These are phyloP conservation scores for Imbricaverruca yamaguchii DNA, from an alignment of 2,888 invertebrate species.

Conservation along the genomic window DNA sequence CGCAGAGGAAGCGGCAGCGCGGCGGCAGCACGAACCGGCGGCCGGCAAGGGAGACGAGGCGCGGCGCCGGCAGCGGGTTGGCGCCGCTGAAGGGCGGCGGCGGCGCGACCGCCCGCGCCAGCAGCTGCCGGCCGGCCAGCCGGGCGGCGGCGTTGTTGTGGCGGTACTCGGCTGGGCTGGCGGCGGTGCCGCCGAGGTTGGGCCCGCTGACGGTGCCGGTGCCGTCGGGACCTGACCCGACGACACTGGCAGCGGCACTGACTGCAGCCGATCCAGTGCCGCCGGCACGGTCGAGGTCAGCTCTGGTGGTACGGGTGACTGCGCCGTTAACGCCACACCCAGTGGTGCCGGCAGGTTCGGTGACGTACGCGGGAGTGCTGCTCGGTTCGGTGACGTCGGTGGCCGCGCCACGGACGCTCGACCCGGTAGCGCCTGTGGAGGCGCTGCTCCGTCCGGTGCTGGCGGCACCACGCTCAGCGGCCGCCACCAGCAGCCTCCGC, in stretches of 20 bases:
- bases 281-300: too few species aligned
- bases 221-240: too few species aligned
- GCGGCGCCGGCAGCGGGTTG: neutral
- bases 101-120: neutral
- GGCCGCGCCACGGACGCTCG: neutral
- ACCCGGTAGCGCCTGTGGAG: neutral
- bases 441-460: neutral
- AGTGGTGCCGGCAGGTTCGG: too few species aligned
- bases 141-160: conserved; percentile 2
- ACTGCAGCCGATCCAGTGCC: too few species aligned
- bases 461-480: too few species aligned
- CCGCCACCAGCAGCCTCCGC: neutral
- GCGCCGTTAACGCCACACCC: too few species aligned
- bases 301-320: too few species aligned
- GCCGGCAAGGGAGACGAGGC: neutral
- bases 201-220: too few species aligned
- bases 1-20: conserved; percentile 58
- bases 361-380: too few species aligned
- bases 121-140: neutral
- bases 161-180: neutral
- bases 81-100: neutral
- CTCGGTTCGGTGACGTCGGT: neutral
- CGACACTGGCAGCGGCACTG: too few species aligned
- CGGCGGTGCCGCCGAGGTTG: neutral
- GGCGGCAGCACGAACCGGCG: conserved; percentile 52